These are phyloP conservation scores for Pelobates cultripes DNA, from an alignment of 2,797 vertebrate genomes.

Conservation along the genomic window DNA sequence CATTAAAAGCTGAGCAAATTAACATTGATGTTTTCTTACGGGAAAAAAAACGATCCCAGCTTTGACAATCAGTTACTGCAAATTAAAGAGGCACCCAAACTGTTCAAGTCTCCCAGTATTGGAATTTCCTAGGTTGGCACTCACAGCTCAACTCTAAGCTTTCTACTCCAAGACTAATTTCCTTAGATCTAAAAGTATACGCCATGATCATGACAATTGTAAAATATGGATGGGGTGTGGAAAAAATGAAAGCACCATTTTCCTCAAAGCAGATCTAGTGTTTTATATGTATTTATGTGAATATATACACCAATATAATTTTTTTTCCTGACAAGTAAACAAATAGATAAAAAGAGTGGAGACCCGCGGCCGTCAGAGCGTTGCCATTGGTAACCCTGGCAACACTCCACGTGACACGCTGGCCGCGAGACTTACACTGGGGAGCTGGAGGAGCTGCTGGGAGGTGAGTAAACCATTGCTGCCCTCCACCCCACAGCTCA, in stretches of 20 bases:
- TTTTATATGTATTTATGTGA: slow-evolving; percentile 30
- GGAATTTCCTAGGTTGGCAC: background rate
- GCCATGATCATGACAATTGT: background rate
- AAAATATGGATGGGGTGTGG: background rate
- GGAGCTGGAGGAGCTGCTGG: no score
- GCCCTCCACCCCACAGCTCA: no score
- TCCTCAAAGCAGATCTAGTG: background rate
- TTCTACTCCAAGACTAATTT: background rate
- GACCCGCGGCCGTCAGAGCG: no score
- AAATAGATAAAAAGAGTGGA: slow-evolving; percentile 24
- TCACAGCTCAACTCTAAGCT: background rate
- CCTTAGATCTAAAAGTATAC: background rate
- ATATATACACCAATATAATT: slow-evolving; percentile 30
- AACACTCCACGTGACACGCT: no score
- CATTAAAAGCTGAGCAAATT: no score
- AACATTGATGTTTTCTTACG: no score
- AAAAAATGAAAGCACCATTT: background rate
- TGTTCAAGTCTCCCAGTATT: background rate
- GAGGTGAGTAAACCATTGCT: no score
- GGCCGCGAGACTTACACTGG: no score
- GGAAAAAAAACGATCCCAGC: no score
- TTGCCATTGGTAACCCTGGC: no score
- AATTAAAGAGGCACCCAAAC: background rate
- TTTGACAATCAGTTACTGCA: background rate
- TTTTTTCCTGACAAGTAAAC: slow-evolving; percentile 18